Evolutionary conservation across 2,113 vertebrate genomes (phyloP).

Genomic region (Catharus minimus): DNA sequence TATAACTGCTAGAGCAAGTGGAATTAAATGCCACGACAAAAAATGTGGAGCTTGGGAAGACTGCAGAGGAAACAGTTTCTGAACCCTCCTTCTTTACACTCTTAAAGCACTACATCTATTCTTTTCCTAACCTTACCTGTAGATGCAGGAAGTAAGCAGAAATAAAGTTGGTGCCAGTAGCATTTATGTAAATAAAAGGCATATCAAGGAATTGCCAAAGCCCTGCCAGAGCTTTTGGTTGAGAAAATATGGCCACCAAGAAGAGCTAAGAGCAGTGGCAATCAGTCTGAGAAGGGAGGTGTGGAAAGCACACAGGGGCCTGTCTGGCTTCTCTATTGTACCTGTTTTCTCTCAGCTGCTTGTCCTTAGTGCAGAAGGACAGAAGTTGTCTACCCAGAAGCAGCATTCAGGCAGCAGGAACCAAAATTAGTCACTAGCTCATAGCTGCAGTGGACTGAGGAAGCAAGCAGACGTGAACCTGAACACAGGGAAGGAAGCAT

Average conservation of each 20-base stretch:
- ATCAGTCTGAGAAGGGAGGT: background rate
- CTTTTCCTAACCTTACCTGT: background rate
- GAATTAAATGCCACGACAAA: background rate
- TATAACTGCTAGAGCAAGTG: background rate
- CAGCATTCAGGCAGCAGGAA: background rate
- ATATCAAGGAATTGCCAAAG: background rate
- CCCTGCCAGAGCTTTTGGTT: background rate
- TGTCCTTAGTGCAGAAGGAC: background rate
- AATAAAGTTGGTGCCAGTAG: background rate
- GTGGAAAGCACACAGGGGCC: background rate
- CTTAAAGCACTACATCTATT: background rate
- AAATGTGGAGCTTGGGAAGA: background rate
- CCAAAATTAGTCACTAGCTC: background rate
- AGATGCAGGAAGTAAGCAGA: background rate
- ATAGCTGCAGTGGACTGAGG: fast-evolving
- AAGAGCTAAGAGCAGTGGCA: background rate
- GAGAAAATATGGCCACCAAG: background rate
- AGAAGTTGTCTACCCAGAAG: background rate
- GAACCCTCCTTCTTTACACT: background rate
- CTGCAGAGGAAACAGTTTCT: background rate
- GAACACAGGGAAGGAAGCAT: background rate
- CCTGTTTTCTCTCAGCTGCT: fast-evolving
- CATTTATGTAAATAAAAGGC: background rate
- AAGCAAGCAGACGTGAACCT: background rate
- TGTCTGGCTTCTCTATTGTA: background rate